Conservation (phyloP, 2,888 invertebrate species). For the Endomychus coccineus region DNA sequence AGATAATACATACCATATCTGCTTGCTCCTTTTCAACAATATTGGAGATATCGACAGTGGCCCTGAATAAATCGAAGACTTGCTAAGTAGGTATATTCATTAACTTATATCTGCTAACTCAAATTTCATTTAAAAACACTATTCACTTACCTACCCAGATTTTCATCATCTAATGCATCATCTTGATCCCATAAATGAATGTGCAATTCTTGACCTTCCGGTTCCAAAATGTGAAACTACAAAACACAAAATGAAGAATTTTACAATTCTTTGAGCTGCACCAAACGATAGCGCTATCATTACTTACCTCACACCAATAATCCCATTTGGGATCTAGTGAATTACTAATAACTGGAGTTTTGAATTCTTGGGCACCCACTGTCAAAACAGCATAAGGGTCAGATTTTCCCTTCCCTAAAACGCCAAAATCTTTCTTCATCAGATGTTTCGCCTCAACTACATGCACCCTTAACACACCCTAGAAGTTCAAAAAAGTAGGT, state of each 20-base stretch:
- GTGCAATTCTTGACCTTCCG: constrained; percentile 65
- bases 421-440: constrained; percentile 90
- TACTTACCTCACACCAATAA: constrained; percentile 89
- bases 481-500: no score
- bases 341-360: constrained; percentile 90
- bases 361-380: constrained; percentile 90
- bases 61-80: no score
- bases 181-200: constrained; percentile 82
- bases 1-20: constrained; percentile 56
- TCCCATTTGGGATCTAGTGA: constrained; percentile 96
- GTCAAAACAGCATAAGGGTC: constrained; percentile 92
- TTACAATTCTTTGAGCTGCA: constrained; percentile 5
- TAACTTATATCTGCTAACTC: no score
- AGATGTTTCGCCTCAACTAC: constrained; percentile 91
- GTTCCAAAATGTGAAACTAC: constrained; percentile 49
- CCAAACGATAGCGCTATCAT: constrained; percentile 11
- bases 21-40: constrained; percentile 63
- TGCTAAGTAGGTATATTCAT: no score
- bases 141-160: constrained; percentile 77
- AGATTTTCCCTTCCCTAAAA: constrained; percentile 89
- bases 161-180: constrained; percentile 77
- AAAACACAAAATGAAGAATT: constrained; percentile 25
- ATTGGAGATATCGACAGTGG: constrained; percentile 62
- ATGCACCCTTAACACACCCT: constrained; percentile 93
- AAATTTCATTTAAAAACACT: no score